A percentile compares a stretch with the other conserved stretches of the same genome.
These are phyloP conservation scores for Geococcyx californianus DNA, from an alignment of 2,113 vertebrate genomes.

Conservation along the genomic window DNA sequence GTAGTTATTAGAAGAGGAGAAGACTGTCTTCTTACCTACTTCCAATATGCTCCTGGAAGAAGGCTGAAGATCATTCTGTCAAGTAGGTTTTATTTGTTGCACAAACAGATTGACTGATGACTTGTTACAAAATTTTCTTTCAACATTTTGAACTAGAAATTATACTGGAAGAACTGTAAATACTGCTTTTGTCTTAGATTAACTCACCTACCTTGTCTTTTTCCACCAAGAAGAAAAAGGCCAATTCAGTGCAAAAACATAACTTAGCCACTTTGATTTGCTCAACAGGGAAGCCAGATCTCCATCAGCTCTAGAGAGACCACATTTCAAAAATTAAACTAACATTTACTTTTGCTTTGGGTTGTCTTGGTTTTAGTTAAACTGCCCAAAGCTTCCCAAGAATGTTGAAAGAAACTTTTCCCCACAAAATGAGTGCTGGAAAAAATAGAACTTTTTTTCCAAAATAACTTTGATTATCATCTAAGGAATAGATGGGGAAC, in stretches of 20 bases:
- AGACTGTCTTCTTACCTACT: background rate
- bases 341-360: background rate
- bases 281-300: background rate
- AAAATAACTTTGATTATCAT: background rate
- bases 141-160: background rate
- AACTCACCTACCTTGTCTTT: background rate
- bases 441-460: background rate
- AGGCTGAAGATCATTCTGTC: background rate
- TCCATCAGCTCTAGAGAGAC: background rate
- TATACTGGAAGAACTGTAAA: background rate
- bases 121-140: background rate
- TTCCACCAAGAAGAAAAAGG: background rate
- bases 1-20: background rate
- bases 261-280: background rate
- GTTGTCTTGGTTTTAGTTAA: background rate
- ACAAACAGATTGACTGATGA: background rate
- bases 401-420: background rate
- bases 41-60: background rate
- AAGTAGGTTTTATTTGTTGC: background rate
- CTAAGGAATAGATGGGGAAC: background rate
- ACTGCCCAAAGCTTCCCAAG: background rate
- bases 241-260: background rate
- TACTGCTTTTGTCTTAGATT: background rate
- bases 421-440: background rate
- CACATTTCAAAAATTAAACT: background rate